These are phyloP conservation scores for Cyprinodon brontotheroides DNA, from an alignment of 2,113 vertebrate genomes.

Conservation along the genomic window DNA sequence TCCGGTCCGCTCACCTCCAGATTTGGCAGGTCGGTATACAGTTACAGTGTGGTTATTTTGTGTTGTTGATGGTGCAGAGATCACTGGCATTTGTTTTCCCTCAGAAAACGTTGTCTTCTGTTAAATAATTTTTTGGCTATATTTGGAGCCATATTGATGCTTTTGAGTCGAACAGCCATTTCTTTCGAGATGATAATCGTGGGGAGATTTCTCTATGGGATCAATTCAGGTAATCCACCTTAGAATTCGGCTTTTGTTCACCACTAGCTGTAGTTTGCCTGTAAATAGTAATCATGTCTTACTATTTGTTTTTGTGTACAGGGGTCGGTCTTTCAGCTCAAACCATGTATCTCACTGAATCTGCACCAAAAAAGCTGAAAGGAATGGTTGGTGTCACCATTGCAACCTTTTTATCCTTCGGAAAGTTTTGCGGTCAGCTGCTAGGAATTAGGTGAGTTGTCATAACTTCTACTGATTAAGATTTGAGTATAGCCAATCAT, in stretches of 20 bases:
- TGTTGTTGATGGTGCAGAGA: neutral
- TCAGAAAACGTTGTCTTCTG: slow-evolving; percentile 75
- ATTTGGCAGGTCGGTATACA: slow-evolving; percentile 69
- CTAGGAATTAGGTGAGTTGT: slow-evolving; percentile 82
- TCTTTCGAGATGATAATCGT: slow-evolving; percentile 83
- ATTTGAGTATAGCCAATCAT: too few relatives aligned
- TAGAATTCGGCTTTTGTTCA: neutral
- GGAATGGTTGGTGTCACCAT: slow-evolving; percentile 76
- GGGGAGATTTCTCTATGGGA: slow-evolving; percentile 71
- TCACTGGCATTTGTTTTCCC: neutral
- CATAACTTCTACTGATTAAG: too few relatives aligned
- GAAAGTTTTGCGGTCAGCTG: slow-evolving; percentile 83
- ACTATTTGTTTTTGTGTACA: slow-evolving; percentile 6
- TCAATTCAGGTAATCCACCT: slow-evolving; percentile 66
- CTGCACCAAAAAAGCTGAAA: slow-evolving; percentile 75
- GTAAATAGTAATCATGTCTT: neutral
- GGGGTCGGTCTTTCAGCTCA: slow-evolving; percentile 77
- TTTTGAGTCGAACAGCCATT: slow-evolving; percentile 63
- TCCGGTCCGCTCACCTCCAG: slow-evolving; percentile 24
- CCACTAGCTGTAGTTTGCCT: neutral
- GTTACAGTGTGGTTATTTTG: neutral
- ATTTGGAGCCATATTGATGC: slow-evolving; percentile 70
- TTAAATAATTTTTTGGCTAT: slow-evolving; percentile 74
- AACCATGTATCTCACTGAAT: slow-evolving; percentile 79
- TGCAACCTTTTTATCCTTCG: slow-evolving; percentile 69